Evolutionary conservation across 2,888 invertebrate genomes (phyloP).

Genomic region (Ernsta delagoae): DNA sequence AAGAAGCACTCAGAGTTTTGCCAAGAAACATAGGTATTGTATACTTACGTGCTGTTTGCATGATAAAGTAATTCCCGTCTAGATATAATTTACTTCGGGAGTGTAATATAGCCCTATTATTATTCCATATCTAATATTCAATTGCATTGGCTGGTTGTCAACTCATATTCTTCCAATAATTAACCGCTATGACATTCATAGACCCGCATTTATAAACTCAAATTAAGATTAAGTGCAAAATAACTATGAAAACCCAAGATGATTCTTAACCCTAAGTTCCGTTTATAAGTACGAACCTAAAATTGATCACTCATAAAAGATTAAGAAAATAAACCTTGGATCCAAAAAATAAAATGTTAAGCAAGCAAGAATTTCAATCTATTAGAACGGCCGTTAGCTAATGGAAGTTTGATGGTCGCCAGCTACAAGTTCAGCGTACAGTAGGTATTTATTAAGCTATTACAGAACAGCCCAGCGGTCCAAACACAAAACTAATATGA

Average conservation of each 20-base stretch:
- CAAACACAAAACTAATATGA: conserved; percentile 10
- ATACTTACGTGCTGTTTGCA: conserved; percentile 24
- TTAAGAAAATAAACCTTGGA: background rate
- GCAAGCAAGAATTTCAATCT: conserved; percentile 2
- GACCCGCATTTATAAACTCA: too few relatives aligned
- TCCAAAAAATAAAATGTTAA: background rate
- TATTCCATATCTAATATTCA: background rate
- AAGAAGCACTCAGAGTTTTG: conserved; percentile 18
- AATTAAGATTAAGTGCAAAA: too few relatives aligned
- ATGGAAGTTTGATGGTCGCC: conserved; percentile 3
- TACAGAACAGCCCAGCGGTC: background rate
- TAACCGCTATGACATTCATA: too few relatives aligned
- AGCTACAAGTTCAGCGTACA: conserved; percentile 1
- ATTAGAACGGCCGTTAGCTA: conserved; percentile 3
- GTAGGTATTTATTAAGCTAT: conserved; percentile 19
- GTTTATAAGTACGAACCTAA: too few relatives aligned
- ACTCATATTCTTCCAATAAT: too few relatives aligned
- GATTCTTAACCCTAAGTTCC: too few relatives aligned
- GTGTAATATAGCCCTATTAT: conserved; percentile 1
- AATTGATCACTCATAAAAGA: background rate
- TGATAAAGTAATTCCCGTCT: conserved; percentile 24
- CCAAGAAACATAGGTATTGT: conserved; percentile 26
- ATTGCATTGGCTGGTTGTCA: background rate
- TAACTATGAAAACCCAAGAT: too few relatives aligned
- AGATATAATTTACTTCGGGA: conserved; percentile 12